Conservation (phyloP, 1,140 invertebrate species). For the Pseudomyrmex gracilis region DNA sequence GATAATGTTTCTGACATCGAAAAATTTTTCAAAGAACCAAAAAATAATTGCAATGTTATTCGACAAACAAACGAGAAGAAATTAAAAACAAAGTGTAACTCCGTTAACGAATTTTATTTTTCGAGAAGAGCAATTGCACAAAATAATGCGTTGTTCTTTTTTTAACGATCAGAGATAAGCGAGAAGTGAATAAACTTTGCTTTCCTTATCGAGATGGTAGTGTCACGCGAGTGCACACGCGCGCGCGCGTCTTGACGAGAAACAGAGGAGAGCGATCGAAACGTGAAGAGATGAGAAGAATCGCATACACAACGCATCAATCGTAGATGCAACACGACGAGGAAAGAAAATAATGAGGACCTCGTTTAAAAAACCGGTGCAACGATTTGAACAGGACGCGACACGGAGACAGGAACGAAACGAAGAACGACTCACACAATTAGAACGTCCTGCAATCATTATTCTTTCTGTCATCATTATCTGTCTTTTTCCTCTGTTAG, state of each 20-base stretch:
- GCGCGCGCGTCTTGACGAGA: neutral
- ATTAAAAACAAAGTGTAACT: too few species aligned
- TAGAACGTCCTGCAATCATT: constrained; percentile 40
- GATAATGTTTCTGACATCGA: too few species aligned
- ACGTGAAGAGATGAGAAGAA: constrained; percentile 28
- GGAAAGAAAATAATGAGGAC: too few species aligned
- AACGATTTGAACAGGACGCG: constrained; percentile 4
- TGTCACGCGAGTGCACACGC: neutral
- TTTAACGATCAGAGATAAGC: constrained; percentile 58
- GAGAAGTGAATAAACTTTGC: constrained; percentile 78
- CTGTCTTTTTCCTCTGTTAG: constrained; percentile 1
- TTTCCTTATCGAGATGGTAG: constrained; percentile 63
- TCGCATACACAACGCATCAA: constrained; percentile 12
- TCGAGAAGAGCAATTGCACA: too few species aligned
- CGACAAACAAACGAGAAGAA: neutral
- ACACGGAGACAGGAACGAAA: neutral
- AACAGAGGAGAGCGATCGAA: neutral
- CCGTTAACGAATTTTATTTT: too few species aligned
- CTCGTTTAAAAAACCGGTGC: constrained; percentile 15
- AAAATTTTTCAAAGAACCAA: neutral
- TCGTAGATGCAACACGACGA: constrained; percentile 4
- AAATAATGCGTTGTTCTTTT: constrained; percentile 25
- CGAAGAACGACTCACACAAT: constrained; percentile 23
- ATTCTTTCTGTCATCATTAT: constrained; percentile 60
- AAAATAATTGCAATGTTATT: too few species aligned